Evolutionary conservation across 2,797 vertebrate species (phyloP).

Genomic region (Crenichthys baileyi): DNA sequence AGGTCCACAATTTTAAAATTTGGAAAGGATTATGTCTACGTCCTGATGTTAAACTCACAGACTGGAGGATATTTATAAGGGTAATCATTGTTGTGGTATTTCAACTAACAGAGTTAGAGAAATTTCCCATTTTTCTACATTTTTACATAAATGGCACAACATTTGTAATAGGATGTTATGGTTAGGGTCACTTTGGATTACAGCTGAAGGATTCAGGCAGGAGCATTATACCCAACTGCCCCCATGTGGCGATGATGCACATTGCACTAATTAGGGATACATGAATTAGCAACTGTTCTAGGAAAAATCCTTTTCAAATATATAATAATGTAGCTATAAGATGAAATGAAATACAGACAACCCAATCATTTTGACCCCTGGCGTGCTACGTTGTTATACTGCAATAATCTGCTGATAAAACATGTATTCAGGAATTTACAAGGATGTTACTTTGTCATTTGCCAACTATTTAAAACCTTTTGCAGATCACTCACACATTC

Average conservation of each 20-base stretch:
- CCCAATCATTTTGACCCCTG: background rate
- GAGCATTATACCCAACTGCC: constrained; percentile 65
- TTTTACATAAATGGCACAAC: constrained; percentile 70
- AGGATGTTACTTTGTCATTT: background rate
- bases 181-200: constrained; percentile 75
- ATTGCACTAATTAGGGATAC: constrained; percentile 8
- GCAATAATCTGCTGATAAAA: background rate
- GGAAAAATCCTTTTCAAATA: background rate
- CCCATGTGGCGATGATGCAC: constrained; percentile 52
- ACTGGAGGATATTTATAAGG: constrained; percentile 63
- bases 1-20: constrained; percentile 41
- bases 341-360: background rate
- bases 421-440: background rate
- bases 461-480: background rate
- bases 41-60: constrained; percentile 54
- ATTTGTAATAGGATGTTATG: constrained; percentile 76
- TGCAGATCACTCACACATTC: background rate
- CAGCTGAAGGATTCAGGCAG: constrained; percentile 16
- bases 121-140: constrained; percentile 65
- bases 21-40: constrained; percentile 42
- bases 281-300: background rate
- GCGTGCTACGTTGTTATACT: background rate
- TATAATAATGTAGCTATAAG: background rate
- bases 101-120: constrained; percentile 71
- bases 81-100: constrained; percentile 72